A percentile compares a stretch with the other conserved stretches of the same genome.
Evolutionary conservation across 1,140 invertebrate genomes (phyloP).

Genomic region (Neoseiulus cucumeris): DNA sequence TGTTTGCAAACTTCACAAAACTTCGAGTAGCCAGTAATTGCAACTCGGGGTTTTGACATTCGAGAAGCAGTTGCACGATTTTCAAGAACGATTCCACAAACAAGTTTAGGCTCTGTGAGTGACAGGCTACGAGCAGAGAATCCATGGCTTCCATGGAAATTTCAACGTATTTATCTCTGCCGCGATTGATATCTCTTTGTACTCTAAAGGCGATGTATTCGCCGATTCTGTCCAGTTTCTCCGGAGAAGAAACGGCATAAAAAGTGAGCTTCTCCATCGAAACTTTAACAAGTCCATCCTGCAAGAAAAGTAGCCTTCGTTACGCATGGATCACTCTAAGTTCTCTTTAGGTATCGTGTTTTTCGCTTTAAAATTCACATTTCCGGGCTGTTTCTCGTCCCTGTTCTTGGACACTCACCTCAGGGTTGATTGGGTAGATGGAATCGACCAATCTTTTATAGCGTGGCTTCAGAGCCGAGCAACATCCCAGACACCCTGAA

Average conservation of each 20-base stretch:
- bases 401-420: slow-evolving; percentile 33
- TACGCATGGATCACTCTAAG: too few species aligned
- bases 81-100: slow-evolving; percentile 96
- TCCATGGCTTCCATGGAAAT: slow-evolving; percentile 98
- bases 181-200: slow-evolving; percentile 69
- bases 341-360: background rate
- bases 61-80: slow-evolving; percentile 91
- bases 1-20: slow-evolving; percentile 97
- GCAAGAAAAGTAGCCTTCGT: too few species aligned
- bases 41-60: slow-evolving; percentile 77
- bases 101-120: slow-evolving; percentile 80
- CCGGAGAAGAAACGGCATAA: slow-evolving; percentile 86
- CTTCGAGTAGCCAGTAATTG: slow-evolving; percentile 86
- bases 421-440: slow-evolving; percentile 77
- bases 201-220: slow-evolving; percentile 87
- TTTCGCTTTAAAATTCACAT: too few species aligned
- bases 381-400: too few species aligned
- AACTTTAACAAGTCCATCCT: slow-evolving; percentile 86
- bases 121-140: slow-evolving; percentile 73
- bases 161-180: slow-evolving; percentile 50
- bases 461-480: slow-evolving; percentile 63
- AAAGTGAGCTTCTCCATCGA: slow-evolving; percentile 98
- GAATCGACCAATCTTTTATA: slow-evolving; percentile 96
- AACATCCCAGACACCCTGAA: slow-evolving; percentile 75
- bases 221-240: slow-evolving; percentile 92